Evolutionary conservation across 2,888 invertebrate genomes (phyloP).

Genomic region (Melieria omissa): DNA sequence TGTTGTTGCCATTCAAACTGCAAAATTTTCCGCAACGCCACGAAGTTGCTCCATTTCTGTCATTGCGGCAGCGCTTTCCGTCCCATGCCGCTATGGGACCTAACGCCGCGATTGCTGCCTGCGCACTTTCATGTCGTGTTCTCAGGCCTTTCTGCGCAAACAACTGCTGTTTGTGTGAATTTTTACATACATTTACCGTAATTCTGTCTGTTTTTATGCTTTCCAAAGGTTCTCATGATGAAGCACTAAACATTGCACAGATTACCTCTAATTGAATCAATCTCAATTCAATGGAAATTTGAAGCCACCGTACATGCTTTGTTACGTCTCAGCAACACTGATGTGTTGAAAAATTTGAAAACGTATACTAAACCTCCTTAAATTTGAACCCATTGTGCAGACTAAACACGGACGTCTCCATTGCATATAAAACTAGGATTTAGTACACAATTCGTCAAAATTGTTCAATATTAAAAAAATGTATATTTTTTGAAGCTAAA

Average conservation of each 20-base stretch:
- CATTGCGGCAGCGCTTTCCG: conserved; percentile 47
- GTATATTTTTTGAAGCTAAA: too few species aligned
- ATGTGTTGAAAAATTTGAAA: too few species aligned
- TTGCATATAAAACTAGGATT: too few species aligned
- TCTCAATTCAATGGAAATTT: too few species aligned
- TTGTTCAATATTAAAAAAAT: too few species aligned
- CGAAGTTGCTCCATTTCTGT: conserved; percentile 27
- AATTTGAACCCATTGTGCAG: too few species aligned
- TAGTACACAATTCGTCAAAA: too few species aligned
- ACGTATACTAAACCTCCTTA: too few species aligned
- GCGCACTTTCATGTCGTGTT: background rate
- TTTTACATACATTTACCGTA: conserved; percentile 27
- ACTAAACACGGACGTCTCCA: too few species aligned
- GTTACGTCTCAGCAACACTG: too few species aligned
- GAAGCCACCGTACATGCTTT: too few species aligned
- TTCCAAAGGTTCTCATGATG: too few species aligned
- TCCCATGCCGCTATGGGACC: background rate
- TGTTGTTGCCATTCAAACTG: conserved; percentile 20
- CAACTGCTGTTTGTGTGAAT: conserved; percentile 12
- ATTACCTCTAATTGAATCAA: background rate
- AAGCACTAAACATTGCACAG: background rate
- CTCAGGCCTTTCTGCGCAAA: background rate
- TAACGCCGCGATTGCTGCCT: background rate
- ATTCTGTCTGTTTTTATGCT: conserved; percentile 4
- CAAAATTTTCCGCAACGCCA: conserved; percentile 14